These are phyloP conservation scores for Anoplolepis gracilipes DNA, from an alignment of 1,140 invertebrate species.

Conservation along the genomic window DNA sequence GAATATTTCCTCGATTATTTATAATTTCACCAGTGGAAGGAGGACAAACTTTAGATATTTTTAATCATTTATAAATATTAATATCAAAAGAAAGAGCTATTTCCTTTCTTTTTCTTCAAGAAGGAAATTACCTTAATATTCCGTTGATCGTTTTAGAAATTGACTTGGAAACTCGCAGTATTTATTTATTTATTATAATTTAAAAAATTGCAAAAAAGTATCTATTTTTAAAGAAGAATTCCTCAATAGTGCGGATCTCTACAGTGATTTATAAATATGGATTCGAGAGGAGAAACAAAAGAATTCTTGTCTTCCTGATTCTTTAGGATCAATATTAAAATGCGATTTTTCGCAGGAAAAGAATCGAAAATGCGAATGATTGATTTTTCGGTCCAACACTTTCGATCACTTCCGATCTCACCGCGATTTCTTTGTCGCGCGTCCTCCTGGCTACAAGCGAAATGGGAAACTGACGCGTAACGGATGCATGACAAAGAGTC, in stretches of 20 bases:
- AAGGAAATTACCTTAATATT: not conserved
- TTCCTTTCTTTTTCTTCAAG: not conserved
- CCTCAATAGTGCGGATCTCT: not conserved
- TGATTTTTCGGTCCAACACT: not conserved
- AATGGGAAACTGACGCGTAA: slow-evolving; percentile 46
- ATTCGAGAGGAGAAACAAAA: not conserved
- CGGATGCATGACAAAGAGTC: slow-evolving; percentile 31
- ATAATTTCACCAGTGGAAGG: not conserved
- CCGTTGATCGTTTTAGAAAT: not conserved
- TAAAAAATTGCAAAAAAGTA: not conserved
- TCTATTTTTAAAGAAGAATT: not conserved
- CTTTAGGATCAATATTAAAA: not conserved
- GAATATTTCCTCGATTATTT: slow-evolving; percentile 42
- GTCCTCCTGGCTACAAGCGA: slow-evolving; percentile 16
- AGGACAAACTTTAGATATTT: not conserved
- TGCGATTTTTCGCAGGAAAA: not conserved
- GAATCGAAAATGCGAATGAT: not conserved
- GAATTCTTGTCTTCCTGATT: not conserved
- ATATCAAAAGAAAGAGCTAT: not conserved
- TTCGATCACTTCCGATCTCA: not conserved
- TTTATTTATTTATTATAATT: not conserved
- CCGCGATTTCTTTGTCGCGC: not conserved
- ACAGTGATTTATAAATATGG: not conserved
- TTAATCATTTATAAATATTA: slow-evolving; percentile 39
- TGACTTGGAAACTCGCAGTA: not conserved